Percentiles rank a stretch among this genome's conserved stretches.
phyloP scores from a whole-genome alignment of 2,797 vertebrate genomes.

The Sebastes ruberrimus region DNA sequence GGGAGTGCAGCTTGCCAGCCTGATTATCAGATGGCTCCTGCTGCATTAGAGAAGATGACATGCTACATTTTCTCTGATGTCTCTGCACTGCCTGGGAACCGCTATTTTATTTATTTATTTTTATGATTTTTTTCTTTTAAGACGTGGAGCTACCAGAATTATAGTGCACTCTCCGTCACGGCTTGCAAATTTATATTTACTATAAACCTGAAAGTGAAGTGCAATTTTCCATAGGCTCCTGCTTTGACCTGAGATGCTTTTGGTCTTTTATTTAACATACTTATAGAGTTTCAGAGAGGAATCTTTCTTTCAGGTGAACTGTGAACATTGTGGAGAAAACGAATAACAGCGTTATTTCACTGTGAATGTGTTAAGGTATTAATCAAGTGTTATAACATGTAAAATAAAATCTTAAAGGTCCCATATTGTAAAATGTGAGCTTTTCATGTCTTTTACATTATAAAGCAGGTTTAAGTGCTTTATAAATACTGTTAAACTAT shows the following conservation, averaged over 20 bases:
- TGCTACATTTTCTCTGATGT: constrained; percentile 64
- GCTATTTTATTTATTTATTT: constrained; percentile 3
- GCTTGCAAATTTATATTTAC: constrained; percentile 31
- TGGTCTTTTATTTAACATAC: neutral
- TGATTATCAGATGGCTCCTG: constrained; percentile 71
- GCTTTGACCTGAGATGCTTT: neutral
- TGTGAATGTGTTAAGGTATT: no score
- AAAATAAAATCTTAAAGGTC: neutral
- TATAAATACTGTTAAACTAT: no score
- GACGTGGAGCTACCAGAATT: constrained; percentile 14
- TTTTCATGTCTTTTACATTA: no score
- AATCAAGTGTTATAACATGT: neutral
- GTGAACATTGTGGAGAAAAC: neutral
- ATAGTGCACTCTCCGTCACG: constrained; percentile 28
- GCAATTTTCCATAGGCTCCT: constrained; percentile 1
- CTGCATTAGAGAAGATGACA: constrained; percentile 69
- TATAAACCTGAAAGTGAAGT: constrained; percentile 4
- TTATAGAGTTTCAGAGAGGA: neutral
- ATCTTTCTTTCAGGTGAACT: neutral
- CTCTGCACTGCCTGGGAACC: constrained; percentile 23
- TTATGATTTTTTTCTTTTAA: constrained; percentile 5
- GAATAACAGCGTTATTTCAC: neutral
- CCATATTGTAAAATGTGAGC: no score
- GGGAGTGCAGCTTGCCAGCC: constrained; percentile 64
- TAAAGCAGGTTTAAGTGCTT: no score